These are phyloP conservation scores for Meteorus sp. DNA, from an alignment of 1,140 invertebrate genomes.

Conservation along the genomic window DNA sequence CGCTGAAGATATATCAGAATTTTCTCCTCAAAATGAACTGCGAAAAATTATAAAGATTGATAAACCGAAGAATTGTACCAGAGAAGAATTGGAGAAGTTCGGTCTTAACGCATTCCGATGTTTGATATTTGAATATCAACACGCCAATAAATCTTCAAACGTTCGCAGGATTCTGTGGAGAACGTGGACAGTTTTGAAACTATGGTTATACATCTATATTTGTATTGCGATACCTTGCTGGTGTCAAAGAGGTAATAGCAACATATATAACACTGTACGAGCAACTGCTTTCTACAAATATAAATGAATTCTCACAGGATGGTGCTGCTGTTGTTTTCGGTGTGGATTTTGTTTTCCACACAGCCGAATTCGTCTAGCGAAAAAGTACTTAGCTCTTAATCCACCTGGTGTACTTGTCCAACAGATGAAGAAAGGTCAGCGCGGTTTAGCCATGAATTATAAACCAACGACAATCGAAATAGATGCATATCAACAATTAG, in stretches of 20 bases:
- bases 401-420: conserved; percentile 39
- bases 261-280: neutral
- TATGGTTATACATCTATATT: conserved; percentile 47
- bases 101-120: conserved; percentile 42
- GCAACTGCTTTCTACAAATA: neutral
- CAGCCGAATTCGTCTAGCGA: conserved; percentile 37
- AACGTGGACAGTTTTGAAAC: conserved; percentile 37
- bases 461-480: conserved; percentile 40
- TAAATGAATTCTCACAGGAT: conserved; percentile 36
- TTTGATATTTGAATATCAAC: conserved; percentile 36
- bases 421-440: neutral
- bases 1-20: conserved; percentile 29
- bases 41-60: conserved; percentile 35
- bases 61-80: conserved; percentile 42
- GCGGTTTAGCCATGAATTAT: conserved; percentile 30
- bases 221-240: conserved; percentile 45
- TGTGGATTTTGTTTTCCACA: conserved; percentile 44
- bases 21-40: conserved; percentile 28
- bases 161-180: conserved; percentile 30
- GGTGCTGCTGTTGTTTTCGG: conserved; percentile 51
- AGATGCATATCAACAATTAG: conserved; percentile 38
- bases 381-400: conserved; percentile 43
- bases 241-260: conserved; percentile 45
- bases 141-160: conserved; percentile 30
- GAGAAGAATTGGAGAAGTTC: conserved; percentile 33